Base-by-base conservation (phyloP, 2,888 invertebrate species). In the Oscheius onirici region DNA sequence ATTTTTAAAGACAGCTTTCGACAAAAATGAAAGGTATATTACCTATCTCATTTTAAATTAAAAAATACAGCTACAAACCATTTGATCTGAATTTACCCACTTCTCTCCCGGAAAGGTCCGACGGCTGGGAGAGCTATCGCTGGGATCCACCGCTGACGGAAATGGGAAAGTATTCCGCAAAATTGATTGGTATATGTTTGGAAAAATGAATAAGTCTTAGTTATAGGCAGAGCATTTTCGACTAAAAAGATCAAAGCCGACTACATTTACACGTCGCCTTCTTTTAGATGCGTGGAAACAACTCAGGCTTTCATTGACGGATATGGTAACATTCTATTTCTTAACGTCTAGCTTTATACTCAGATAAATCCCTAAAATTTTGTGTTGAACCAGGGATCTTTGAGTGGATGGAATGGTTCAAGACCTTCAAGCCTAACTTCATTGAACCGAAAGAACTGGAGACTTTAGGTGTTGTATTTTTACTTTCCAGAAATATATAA, bases 371-470 rank as follows among this genome's bases (percentile, higher is more conserved):
- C 1, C 11, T 46, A 20, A 46, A 46, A 46, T 46, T 46, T 13
- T 11, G 17, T 11, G 20, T 46, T 6, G 46, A 46, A 11, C 46
- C 46, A 46, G 46, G 46, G 13, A n/a, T 46, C 11, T 46, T 46
- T 13, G 46, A 46, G 20, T 46, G 46, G n/a, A n/a, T 46, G 46
- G 46, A 46, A 46, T 46, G 46, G 46, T 46, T 46, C 46, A 46
- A 46, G 20, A 46, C 20, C 20, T 46, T 46, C 46, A 46, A 46
- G 20, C 46, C 46, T 8, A 46, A 20, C 13, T 46, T 46, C 20
- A 46, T 46, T 6, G 17, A n/a, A 5, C 46, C 46, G 11, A 20
- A 46, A 13, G 46, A 46, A 46, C 8, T 34, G 34, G 34, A 34
- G 8, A 34, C 8, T 6, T 34, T 34, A 34, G 34, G 34, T 34